These are phyloP conservation scores for Agrochola lota DNA, from an alignment of 2,888 invertebrate genomes.

Conservation along the genomic window DNA sequence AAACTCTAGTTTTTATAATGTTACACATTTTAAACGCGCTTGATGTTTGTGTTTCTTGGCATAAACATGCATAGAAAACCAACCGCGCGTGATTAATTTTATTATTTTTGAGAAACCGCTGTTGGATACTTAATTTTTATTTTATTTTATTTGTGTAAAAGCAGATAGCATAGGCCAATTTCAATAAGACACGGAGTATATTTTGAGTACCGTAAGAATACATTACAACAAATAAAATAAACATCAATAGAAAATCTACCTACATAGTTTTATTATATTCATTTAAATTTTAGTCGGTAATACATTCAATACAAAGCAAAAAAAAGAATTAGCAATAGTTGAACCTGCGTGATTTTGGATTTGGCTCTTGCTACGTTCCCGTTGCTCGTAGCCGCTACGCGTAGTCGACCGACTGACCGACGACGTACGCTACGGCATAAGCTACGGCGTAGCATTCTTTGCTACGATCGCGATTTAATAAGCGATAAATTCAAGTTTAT, in stretches of 20 bases:
- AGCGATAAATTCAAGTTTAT: background rate
- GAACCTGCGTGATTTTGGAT: background rate
- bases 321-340: background rate
- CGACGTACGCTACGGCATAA: constrained; percentile 9
- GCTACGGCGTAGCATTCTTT: constrained; percentile 32
- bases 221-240: background rate
- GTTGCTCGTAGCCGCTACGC: background rate
- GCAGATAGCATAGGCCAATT: background rate
- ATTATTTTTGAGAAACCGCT: background rate
- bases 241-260: background rate
- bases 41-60: background rate
- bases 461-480: background rate
- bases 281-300: background rate
- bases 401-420: background rate
- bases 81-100: background rate
- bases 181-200: background rate
- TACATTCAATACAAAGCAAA: background rate
- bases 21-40: background rate
- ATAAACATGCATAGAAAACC: background rate
- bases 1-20: background rate
- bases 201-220: background rate
- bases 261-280: background rate
- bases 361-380: background rate
- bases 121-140: background rate
- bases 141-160: background rate